Evolutionary conservation across 2,113 vertebrate species (phyloP), one percentile per base, ranked within the genome.

Genomic region (Suncus etruscus): DNA sequence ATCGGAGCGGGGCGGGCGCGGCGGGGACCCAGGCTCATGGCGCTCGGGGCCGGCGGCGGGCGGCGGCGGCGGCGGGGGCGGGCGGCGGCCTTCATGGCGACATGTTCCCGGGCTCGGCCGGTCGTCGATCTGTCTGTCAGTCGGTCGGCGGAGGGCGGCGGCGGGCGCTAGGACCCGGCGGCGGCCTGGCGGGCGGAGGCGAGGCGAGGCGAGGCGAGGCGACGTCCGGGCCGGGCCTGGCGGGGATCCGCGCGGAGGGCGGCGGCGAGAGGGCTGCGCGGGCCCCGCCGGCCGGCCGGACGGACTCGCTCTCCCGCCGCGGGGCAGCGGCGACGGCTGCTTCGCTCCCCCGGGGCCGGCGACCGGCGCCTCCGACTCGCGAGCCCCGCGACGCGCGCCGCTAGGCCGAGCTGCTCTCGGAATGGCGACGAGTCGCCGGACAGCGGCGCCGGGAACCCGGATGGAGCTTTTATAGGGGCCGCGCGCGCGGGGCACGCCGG

Each of bases 61-160:
- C 97, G 97, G 97, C 98, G 98, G 98, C 97, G 97, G 96, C 97
- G 95, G 96, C 94, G 97, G 95, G 96, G 98, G 98, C 98, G n/a
- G n/a, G n/a, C n/a, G n/a, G n/a, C 98, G 96, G 97, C 94, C 98
- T 98, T 99, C 97, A 99, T 99, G 99, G 99, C 98, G 98, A 99
- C 99, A 99, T 99, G 98, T 96, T 98, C 98, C 96, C 97, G 97
- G 97, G 94, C 95, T 96, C 97, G n/a, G n/a, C n/a, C 94, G 95
- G 95, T 95, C 80, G 83, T 96, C 10, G 27, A 95, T 83, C 95
- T 97, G 95, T 96, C 95, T 91, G 97, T 97, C 70, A 83, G 95
- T 93, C 11, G 91, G 31, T 51, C 54, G 6, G 95, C 72, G 95
- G 96, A 95, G 94, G n/a, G n/a, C 92, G 78, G 86, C 87, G 82